Evolutionary conservation across 2,888 invertebrate species (phyloP).

Genomic region (Drosophila anomalipes): DNA sequence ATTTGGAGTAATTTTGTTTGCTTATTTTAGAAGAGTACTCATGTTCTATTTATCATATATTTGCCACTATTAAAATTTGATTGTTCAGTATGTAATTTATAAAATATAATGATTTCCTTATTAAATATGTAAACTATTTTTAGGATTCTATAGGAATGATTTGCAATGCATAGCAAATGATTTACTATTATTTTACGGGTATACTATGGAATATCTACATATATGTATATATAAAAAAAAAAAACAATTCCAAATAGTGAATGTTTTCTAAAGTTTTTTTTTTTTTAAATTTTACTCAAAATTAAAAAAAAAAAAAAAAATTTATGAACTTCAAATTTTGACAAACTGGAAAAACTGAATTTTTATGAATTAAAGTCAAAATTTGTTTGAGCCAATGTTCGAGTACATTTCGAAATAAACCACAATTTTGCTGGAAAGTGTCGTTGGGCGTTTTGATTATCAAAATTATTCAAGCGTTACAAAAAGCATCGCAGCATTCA

Average conservation of each 20-base stretch:
- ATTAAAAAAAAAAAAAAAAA: neutral
- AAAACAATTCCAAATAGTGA: neutral
- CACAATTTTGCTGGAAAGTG: constrained; percentile 1
- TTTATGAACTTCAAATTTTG: neutral
- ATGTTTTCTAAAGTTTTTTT: neutral
- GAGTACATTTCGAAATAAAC: too few relatives aligned
- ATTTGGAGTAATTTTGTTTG: neutral
- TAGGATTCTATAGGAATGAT: neutral
- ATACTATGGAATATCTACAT: neutral
- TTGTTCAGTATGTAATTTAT: neutral
- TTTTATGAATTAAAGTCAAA: neutral
- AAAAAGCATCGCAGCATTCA: neutral
- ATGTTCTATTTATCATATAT: neutral
- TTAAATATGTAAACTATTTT: neutral
- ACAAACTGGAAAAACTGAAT: neutral
- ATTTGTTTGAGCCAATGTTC: neutral
- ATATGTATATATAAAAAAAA: neutral
- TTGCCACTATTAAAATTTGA: neutral
- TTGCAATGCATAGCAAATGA: neutral
- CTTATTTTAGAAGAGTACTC: neutral
- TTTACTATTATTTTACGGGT: neutral
- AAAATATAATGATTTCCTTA: neutral
- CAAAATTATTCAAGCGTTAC: constrained; percentile 36
- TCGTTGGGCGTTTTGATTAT: constrained; percentile 6
- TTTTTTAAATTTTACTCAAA: neutral